A percentile compares a stretch with the other conserved stretches of the same genome.
These are phyloP conservation scores for Cochlearius cochlearius DNA, from an alignment of 2,113 vertebrate genomes.

Conservation along the genomic window DNA sequence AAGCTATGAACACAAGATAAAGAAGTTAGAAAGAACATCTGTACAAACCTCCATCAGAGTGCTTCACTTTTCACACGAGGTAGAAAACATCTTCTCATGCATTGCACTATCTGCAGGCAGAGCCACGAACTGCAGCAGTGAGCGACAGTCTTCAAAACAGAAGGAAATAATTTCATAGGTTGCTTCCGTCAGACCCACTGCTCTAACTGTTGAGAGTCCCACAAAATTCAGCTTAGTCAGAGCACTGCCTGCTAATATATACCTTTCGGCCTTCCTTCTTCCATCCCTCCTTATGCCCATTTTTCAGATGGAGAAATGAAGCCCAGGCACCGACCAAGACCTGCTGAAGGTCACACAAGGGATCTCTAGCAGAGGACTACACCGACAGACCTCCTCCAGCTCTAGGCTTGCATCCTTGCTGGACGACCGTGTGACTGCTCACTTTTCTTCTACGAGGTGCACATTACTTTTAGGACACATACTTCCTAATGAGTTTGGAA, in stretches of 20 bases:
- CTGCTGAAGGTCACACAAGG: not conserved
- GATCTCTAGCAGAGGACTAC: not conserved
- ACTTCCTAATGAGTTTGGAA: not conserved
- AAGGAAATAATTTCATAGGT: not conserved
- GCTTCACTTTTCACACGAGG: not conserved
- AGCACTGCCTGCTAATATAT: not conserved
- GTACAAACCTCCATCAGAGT: not conserved
- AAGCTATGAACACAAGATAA: not conserved
- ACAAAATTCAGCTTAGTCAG: not conserved
- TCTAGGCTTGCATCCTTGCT: not conserved
- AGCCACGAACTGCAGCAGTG: not conserved
- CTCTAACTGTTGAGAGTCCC: not conserved
- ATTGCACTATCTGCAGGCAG: rapidly evolving
- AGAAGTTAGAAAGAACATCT: not conserved
- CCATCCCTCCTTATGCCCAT: not conserved
- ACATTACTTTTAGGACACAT: not conserved
- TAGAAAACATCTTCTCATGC: not conserved
- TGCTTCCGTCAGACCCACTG: not conserved
- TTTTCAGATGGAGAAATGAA: not conserved
- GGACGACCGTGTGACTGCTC: not conserved
- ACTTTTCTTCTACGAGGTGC: not conserved
- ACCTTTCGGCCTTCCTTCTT: not conserved
- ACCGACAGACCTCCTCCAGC: not conserved
- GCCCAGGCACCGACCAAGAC: not conserved
- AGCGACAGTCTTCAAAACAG: not conserved